Conservation (phyloP, 2,888 invertebrate genomes). For the Dinocampus coccinellae region DNA sequence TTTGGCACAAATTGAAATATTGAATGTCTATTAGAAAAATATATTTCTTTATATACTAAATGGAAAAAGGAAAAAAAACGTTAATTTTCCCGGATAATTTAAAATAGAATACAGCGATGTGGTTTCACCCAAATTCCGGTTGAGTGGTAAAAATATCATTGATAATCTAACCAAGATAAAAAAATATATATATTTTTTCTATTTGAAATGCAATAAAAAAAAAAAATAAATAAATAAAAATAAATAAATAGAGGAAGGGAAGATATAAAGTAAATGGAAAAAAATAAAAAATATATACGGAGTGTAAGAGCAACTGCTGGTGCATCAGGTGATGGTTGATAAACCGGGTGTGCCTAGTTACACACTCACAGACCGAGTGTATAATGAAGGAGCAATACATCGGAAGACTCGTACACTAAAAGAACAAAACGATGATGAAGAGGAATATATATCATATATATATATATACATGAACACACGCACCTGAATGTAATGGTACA, state of each 20-base stretch:
- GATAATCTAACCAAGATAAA: background rate
- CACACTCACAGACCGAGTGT: background rate
- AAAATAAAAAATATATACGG: background rate
- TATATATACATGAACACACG: background rate
- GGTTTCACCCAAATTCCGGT: background rate
- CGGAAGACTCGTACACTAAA: background rate
- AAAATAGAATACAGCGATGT: background rate
- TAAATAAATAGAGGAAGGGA: background rate
- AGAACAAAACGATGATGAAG: background rate
- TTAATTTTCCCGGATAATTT: background rate
- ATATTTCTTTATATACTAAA: background rate
- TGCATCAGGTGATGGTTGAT: conserved; percentile 1
- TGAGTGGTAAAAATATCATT: background rate
- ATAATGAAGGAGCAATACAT: background rate
- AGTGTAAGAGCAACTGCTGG: background rate
- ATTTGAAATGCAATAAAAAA: background rate
- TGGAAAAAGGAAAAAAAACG: background rate
- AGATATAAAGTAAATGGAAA: background rate
- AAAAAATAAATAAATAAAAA: background rate
- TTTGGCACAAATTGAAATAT: background rate
- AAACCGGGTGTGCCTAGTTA: conserved; percentile 5
- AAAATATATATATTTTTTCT: too few species aligned
- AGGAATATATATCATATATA: background rate
- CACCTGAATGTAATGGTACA: background rate
- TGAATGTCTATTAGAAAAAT: background rate